Evolutionary conservation across 2,113 vertebrate species (phyloP).

Genomic region (Notiomystis cincta): DNA sequence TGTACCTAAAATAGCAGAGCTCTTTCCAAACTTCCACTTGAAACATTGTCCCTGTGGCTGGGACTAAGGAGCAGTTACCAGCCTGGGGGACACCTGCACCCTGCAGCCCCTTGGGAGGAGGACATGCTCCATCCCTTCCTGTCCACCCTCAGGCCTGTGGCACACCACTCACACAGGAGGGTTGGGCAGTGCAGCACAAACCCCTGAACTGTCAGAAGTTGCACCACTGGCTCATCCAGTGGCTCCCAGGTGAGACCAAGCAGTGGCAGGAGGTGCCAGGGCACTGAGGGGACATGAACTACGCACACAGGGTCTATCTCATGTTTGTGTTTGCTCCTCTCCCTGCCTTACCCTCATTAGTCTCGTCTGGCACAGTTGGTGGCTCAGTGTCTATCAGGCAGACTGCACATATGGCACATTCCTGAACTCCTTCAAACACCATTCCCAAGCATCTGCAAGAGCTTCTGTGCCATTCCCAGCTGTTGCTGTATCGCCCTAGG

Average conservation of each 20-base stretch:
- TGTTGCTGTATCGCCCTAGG: neutral
- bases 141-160: neutral
- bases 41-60: neutral
- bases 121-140: rapidly evolving
- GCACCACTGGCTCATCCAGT: rapidly evolving
- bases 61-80: neutral
- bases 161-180: neutral
- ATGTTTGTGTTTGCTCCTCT: neutral
- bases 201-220: neutral
- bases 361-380: neutral
- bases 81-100: neutral
- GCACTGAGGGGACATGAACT: rapidly evolving
- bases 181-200: neutral
- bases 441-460: neutral
- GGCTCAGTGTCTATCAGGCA: neutral
- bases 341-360: neutral
- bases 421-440: neutral
- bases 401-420: neutral
- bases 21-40: neutral
- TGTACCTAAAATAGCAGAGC: neutral
- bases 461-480: neutral
- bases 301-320: rapidly evolving
- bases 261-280: neutral
- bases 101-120: neutral
- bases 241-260: neutral